A percentile compares a stretch with the other conserved stretches of the same genome.
phyloP scores from a whole-genome alignment of 2,797 vertebrate genomes.

The Tokudaia muenninki region DNA sequence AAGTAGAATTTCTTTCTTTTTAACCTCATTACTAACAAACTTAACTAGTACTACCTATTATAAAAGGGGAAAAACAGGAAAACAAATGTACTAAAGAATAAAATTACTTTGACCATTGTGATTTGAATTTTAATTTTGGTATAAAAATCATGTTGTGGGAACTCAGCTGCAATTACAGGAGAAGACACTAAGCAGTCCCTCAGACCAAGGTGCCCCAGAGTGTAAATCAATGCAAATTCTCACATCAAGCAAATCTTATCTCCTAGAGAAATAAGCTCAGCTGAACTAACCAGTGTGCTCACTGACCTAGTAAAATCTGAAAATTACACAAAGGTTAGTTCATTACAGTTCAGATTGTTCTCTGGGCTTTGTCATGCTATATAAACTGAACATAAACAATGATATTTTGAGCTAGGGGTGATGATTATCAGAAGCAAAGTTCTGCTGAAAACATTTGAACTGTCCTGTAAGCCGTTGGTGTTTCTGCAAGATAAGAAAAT shows the following conservation, averaged over 20 bases:
- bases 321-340: constrained; percentile 53
- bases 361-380: constrained; percentile 65
- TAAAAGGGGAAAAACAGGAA: background rate
- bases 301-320: constrained; percentile 57
- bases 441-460: constrained; percentile 37
- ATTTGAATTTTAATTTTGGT: constrained; percentile 41
- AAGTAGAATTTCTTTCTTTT: background rate
- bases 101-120: constrained; percentile 6
- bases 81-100: constrained; percentile 20
- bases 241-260: constrained; percentile 59
- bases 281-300: constrained; percentile 44
- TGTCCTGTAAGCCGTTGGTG: constrained; percentile 2
- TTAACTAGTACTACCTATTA: background rate
- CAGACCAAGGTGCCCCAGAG: constrained; percentile 40
- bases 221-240: constrained; percentile 5
- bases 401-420: background rate
- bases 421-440: constrained; percentile 70
- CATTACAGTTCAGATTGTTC: constrained; percentile 53
- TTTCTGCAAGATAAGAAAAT: constrained; percentile 63
- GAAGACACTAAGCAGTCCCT: constrained; percentile 49
- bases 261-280: constrained; percentile 43
- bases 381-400: constrained; percentile 61
- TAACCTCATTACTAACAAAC: constrained; percentile 28
- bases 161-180: constrained; percentile 49
- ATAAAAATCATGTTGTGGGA: constrained; percentile 21